A percentile compares a stretch with the other conserved stretches of the same genome.
Conservation (phyloP, 2,113 vertebrate genomes). For the Nerophis ophidion region DNA sequence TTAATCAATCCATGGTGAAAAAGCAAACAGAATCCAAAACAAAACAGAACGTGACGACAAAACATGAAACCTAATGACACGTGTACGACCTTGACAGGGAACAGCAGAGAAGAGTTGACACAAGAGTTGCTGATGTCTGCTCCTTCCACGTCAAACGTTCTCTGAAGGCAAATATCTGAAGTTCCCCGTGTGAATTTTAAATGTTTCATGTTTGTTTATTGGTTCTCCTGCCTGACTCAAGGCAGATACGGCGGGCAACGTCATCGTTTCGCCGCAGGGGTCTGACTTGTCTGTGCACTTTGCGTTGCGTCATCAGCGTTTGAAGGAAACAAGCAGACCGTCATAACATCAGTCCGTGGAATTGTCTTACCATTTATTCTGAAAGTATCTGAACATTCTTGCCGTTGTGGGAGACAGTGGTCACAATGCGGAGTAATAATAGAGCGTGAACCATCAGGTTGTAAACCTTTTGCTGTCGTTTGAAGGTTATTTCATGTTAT, state of each 20-base stretch:
- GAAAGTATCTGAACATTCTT: not conserved
- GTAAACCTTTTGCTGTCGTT: too few species aligned
- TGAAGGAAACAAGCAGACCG: constrained; percentile 27
- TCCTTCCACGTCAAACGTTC: too few species aligned
- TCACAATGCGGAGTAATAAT: constrained; percentile 3
- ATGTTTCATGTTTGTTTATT: constrained; percentile 23
- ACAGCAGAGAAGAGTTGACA: not conserved
- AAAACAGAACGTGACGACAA: too few species aligned
- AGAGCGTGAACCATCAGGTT: too few species aligned
- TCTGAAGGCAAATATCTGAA: not conserved
- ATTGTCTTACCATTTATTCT: not conserved
- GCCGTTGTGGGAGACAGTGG: constrained; percentile 16
- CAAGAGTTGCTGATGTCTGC: not conserved
- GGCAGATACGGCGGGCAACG: constrained; percentile 11
- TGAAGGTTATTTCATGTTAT: too few species aligned
- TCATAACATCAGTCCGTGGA: constrained; percentile 36
- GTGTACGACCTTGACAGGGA: not conserved
- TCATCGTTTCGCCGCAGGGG: constrained; percentile 38
- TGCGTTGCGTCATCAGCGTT: constrained; percentile 55
- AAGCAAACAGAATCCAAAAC: too few species aligned
- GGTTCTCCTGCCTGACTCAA: constrained; percentile 4
- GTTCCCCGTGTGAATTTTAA: not conserved
- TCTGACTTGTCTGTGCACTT: constrained; percentile 45
- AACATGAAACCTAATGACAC: not conserved
- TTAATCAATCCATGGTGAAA: too few species aligned